These are phyloP conservation scores for Turritopsis dohrnii DNA, from an alignment of 30 jellyfish, hydroid and myxozoan genomes.

Conservation along the genomic window DNA sequence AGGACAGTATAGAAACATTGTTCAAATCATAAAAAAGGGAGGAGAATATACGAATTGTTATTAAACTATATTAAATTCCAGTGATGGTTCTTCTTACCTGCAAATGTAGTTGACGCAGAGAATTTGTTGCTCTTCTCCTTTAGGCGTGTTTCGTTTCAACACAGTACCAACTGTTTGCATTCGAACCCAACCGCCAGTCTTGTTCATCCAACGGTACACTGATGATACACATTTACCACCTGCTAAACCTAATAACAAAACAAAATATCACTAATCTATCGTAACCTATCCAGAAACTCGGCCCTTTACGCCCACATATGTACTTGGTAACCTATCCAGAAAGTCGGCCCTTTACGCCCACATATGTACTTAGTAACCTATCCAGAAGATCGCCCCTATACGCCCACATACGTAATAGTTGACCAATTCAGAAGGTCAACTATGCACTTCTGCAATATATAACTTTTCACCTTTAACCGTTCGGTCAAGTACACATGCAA, in stretches of 20 bases:
- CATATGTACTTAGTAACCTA: not conserved
- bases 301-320: constrained; percentile 1
- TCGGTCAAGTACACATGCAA: too few species aligned
- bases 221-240: constrained; percentile 26
- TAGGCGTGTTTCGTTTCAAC: constrained; percentile 24
- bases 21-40: not conserved
- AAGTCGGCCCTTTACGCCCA: too few species aligned
- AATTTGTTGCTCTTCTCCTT: constrained; percentile 42
- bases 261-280: not conserved
- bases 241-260: constrained; percentile 26
- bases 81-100: constrained; percentile 23
- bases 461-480: too few species aligned
- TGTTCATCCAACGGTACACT: constrained; percentile 52
- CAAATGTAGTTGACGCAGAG: constrained; percentile 45
- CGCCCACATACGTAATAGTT: too few species aligned
- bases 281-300: not conserved
- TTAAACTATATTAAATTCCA: not conserved
- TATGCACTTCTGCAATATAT: too few species aligned
- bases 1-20: not conserved
- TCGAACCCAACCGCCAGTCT: constrained; percentile 55
- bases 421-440: too few species aligned
- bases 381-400: too few species aligned
- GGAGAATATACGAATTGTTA: not conserved
- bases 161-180: constrained; percentile 42
- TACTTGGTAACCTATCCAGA: not conserved